Conservation (phyloP, 2,797 vertebrate genomes). For the Cryptoblepharus egeriae region DNA sequence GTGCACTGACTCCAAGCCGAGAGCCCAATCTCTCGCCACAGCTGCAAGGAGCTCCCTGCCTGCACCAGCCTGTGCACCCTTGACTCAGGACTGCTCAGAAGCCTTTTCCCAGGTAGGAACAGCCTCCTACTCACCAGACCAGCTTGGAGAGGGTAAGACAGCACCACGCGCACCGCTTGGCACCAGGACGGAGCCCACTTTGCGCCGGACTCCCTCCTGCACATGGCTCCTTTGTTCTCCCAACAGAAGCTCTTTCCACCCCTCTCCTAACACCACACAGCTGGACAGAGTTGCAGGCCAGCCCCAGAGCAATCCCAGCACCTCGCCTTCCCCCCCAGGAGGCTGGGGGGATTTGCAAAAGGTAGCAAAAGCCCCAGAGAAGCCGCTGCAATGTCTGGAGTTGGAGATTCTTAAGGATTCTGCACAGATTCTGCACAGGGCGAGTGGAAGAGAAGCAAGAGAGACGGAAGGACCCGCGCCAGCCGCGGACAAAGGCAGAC, state of each 20-base stretch:
- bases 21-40: slow-evolving; percentile 60
- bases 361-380: neutral
- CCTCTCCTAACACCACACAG: slow-evolving; percentile 65
- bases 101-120: slow-evolving; percentile 78
- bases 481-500: slow-evolving; percentile 95
- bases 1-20: slow-evolving; percentile 73
- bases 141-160: slow-evolving; percentile 56
- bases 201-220: slow-evolving; percentile 74
- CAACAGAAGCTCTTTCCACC: slow-evolving; percentile 74
- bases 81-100: slow-evolving; percentile 72
- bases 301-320: too few species aligned
- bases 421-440: slow-evolving; percentile 74
- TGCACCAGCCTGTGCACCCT: slow-evolving; percentile 66
- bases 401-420: too few species aligned
- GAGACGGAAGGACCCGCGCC: slow-evolving; percentile 87
- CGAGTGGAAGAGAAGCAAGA: slow-evolving; percentile 77
- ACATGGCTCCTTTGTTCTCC: slow-evolving; percentile 83
- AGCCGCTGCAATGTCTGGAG: slow-evolving; percentile 58
- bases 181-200: slow-evolving; percentile 63
- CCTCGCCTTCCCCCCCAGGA: neutral
- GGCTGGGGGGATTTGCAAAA: neutral
- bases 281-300: slow-evolving; percentile 68
- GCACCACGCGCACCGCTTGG: slow-evolving; percentile 57
- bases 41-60: slow-evolving; percentile 72
- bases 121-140: slow-evolving; percentile 62